Conservation (phyloP, 2,888 invertebrate species). For the Drosophila setosimentum region DNA sequence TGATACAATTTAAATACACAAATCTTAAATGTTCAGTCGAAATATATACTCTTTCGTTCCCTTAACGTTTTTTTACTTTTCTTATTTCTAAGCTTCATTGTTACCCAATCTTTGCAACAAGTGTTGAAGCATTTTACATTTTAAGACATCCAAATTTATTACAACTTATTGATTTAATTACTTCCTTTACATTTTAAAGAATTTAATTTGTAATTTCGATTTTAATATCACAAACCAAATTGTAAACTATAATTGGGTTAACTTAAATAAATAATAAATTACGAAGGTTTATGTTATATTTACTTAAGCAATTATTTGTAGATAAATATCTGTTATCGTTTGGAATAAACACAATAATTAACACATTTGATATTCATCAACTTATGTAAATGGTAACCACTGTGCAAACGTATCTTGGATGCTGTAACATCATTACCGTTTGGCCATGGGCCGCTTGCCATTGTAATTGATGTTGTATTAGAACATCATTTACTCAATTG, state of each 20-base stretch:
- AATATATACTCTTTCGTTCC: neutral
- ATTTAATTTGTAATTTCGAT: neutral
- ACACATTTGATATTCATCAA: neutral
- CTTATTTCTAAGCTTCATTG: neutral
- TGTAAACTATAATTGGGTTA: neutral
- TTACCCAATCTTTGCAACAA: neutral
- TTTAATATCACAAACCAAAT: neutral
- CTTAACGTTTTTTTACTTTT: neutral
- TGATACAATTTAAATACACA: neutral
- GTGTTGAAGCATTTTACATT: neutral
- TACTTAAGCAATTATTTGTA: neutral
- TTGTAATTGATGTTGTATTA: constrained; percentile 81
- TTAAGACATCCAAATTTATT: too few relatives aligned
- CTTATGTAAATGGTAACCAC: constrained; percentile 11
- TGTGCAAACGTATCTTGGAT: constrained; percentile 62
- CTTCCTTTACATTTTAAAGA: neutral
- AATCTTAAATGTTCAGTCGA: neutral
- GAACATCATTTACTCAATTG: constrained; percentile 81
- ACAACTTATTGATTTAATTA: neutral
- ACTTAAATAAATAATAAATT: neutral
- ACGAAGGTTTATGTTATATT: neutral
- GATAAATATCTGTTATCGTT: too few relatives aligned
- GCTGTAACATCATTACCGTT: constrained; percentile 71
- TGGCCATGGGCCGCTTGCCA: constrained; percentile 74
- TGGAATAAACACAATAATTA: neutral